Conservation (phyloP, 2,113 vertebrate species). For the Isurus oxyrinchus region DNA sequence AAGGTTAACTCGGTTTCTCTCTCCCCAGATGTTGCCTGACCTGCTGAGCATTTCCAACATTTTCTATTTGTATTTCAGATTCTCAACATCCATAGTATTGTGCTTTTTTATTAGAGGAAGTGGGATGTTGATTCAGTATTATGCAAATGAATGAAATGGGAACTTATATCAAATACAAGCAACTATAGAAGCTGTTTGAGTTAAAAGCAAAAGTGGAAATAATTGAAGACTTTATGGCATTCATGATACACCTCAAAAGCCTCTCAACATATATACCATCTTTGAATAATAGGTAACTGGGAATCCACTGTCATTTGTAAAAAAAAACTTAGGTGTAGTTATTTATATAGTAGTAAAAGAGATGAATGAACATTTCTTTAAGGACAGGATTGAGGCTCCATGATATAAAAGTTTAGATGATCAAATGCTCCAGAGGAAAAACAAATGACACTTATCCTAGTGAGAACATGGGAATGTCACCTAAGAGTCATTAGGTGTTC, state of each 20-base stretch:
- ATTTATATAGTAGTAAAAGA: neutral
- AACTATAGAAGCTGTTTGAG: neutral
- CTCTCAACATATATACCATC: neutral
- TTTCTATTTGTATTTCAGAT: too few relatives aligned
- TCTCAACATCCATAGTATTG: too few relatives aligned
- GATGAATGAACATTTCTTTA: neutral
- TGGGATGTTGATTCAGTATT: too few relatives aligned
- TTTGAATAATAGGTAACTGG: neutral
- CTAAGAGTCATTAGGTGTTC: neutral
- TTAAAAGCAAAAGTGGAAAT: neutral
- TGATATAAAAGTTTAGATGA: neutral
- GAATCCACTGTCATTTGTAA: neutral
- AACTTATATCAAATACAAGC: too few relatives aligned
- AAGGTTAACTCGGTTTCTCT: too few relatives aligned
- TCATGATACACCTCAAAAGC: neutral
- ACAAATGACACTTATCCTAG: neutral
- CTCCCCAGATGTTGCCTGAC: too few relatives aligned
- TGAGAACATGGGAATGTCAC: neutral
- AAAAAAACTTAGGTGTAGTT: neutral
- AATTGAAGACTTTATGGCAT: neutral
- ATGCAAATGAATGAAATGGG: neutral
- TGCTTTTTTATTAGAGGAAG: too few relatives aligned
- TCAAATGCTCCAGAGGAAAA: neutral
- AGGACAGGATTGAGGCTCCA: neutral
- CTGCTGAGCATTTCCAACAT: too few relatives aligned